Percentiles rank a stretch among this genome's conserved stretches.
These are phyloP conservation scores for Equus quagga DNA, from an alignment of 2,113 vertebrate species.

Conservation along the genomic window DNA sequence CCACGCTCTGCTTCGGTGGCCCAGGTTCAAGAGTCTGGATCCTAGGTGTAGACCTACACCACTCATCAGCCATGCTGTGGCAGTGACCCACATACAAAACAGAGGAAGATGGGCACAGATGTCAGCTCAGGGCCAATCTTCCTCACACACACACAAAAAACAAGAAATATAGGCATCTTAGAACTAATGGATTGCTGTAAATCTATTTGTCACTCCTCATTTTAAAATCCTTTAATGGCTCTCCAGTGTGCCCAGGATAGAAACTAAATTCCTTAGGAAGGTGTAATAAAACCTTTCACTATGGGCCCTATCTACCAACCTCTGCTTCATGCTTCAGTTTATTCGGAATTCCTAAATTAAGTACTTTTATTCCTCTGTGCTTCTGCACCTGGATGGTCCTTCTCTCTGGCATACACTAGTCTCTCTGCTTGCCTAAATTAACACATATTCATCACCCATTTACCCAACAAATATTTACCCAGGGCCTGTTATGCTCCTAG, in stretches of 20 bases:
- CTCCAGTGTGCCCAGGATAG: background rate
- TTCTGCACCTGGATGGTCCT: background rate
- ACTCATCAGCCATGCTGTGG: no score
- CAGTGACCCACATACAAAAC: no score
- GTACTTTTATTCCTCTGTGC: background rate
- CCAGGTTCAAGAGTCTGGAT: no score
- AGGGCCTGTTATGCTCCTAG: background rate
- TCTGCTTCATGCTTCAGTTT: conserved; percentile 41
- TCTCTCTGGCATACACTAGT: background rate
- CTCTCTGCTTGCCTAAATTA: conserved; percentile 21
- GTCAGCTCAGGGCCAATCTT: no score
- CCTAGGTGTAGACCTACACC: no score
- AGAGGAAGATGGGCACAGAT: no score
- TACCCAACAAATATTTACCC: conserved; percentile 33
- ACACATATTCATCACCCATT: background rate
- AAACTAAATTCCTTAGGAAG: conserved; percentile 46
- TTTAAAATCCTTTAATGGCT: conserved; percentile 36
- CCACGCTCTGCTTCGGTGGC: no score
- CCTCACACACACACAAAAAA: background rate
- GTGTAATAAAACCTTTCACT: background rate
- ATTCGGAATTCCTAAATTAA: conserved; percentile 1
- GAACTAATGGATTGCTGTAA: conserved; percentile 21
- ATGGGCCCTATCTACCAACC: background rate
- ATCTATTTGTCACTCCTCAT: background rate
- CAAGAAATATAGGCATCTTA: background rate